These are phyloP conservation scores for Equus przewalskii DNA, from an alignment of 2,113 vertebrate genomes.

Conservation along the genomic window DNA sequence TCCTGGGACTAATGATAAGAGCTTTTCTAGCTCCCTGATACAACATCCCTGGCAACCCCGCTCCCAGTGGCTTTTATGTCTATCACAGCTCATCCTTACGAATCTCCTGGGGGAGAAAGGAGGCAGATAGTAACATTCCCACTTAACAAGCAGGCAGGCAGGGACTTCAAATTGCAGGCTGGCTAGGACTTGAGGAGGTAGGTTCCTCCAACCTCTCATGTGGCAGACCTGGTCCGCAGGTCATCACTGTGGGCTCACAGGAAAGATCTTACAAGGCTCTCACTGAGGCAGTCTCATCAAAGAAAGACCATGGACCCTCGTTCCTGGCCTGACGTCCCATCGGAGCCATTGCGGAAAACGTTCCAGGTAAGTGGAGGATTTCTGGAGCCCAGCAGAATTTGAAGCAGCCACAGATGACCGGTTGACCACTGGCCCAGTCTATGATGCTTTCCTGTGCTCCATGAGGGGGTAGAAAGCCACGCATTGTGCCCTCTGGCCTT, in stretches of 20 bases:
- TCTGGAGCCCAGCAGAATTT: not conserved
- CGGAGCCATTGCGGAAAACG: not conserved
- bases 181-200: not conserved
- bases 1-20: not conserved
- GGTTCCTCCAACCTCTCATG: not conserved
- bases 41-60: accelerated
- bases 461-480: not conserved
- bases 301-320: not conserved
- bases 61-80: not conserved
- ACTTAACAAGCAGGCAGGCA: not conserved
- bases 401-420: not conserved
- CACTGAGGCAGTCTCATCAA: not conserved
- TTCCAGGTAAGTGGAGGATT: not conserved
- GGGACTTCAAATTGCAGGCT: not conserved
- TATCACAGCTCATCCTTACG: not conserved
- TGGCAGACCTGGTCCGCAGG: not conserved
- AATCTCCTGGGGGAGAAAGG: not conserved
- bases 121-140: not conserved
- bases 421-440: not conserved
- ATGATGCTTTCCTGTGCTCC: not conserved
- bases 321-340: not conserved
- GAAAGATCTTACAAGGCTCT: not conserved
- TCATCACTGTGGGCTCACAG: not conserved
- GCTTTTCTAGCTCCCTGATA: not conserved
- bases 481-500: accelerated